These are phyloP conservation scores for Ornithorhynchus anatinus DNA, from an alignment of 2,113 vertebrate species.

Conservation along the genomic window DNA sequence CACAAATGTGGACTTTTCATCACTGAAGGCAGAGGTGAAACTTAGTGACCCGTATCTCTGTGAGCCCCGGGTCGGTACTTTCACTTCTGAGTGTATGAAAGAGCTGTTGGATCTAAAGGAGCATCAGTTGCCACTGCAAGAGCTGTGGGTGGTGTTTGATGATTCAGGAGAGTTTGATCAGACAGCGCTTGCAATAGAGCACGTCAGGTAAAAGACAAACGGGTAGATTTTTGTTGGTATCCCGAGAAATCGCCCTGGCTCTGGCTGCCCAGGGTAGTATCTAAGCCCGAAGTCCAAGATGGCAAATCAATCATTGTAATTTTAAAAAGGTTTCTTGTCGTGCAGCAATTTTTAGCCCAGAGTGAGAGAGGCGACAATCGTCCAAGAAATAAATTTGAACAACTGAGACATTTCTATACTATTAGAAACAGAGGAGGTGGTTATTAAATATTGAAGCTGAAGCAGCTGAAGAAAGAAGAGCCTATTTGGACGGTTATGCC, in stretches of 20 bases:
- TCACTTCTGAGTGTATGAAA: constrained; percentile 77
- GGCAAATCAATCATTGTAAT: neutral
- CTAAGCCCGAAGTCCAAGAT: neutral
- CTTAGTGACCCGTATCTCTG: constrained; percentile 80
- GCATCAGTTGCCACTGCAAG: constrained; percentile 78
- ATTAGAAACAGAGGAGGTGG: no score
- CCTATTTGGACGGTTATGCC: no score
- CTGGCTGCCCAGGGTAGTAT: neutral
- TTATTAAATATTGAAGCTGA: no score
- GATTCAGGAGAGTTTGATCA: constrained; percentile 87
- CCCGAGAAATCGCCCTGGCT: no score
- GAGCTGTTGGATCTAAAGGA: constrained; percentile 83
- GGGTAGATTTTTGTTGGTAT: neutral
- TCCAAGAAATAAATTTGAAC: no score
- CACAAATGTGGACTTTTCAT: constrained; percentile 73
- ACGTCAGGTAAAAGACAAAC: constrained; percentile 80
- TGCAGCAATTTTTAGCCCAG: no score
- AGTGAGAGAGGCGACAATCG: no score
- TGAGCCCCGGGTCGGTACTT: constrained; percentile 73
- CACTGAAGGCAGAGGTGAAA: constrained; percentile 81
- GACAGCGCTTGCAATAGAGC: constrained; percentile 89
- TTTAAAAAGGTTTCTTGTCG: no score
- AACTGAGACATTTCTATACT: no score
- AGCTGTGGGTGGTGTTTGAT: constrained; percentile 86
- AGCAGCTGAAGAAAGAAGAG: no score